A percentile compares a stretch with the other conserved stretches of the same genome.
Evolutionary conservation across 2,888 invertebrate genomes (phyloP).

Genomic region (Dione vanillae): DNA sequence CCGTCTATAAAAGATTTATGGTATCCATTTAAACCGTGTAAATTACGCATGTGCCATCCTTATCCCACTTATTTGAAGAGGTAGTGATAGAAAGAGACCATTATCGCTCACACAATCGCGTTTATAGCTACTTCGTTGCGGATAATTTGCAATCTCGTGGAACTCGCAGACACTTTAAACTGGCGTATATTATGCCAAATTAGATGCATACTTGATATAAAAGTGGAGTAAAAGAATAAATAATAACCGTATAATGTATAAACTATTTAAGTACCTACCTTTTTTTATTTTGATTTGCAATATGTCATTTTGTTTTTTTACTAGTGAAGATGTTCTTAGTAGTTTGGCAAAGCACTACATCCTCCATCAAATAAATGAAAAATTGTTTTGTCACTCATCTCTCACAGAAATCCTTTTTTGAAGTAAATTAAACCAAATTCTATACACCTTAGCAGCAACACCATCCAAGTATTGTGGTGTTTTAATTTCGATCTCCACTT

Average conservation of each 20-base stretch:
- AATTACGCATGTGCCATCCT: constrained; percentile 59
- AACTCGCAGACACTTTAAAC: constrained; percentile 20
- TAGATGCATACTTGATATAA: constrained; percentile 26
- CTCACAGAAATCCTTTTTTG: too few species aligned
- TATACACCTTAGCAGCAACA: too few species aligned
- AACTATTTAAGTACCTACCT: neutral
- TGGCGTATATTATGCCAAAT: constrained; percentile 25
- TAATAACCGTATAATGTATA: neutral
- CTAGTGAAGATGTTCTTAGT: too few species aligned
- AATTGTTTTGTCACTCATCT: too few species aligned
- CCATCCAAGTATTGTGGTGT: too few species aligned
- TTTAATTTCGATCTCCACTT: too few species aligned
- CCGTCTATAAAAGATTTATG: constrained; percentile 72
- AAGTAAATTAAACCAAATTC: too few species aligned
- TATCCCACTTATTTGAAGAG: constrained; percentile 46
- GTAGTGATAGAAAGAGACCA: constrained; percentile 30
- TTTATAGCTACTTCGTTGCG: constrained; percentile 31
- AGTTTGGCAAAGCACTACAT: too few species aligned
- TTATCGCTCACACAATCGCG: constrained; percentile 37
- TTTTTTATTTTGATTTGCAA: neutral
- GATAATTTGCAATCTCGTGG: constrained; percentile 27
- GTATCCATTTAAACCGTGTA: constrained; percentile 67
- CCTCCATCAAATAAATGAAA: too few species aligned
- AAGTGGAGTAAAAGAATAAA: constrained; percentile 11
- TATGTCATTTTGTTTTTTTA: too few species aligned